Evolutionary conservation across 2,888 invertebrate species (phyloP).

Genomic region (Tenthredo livida): DNA sequence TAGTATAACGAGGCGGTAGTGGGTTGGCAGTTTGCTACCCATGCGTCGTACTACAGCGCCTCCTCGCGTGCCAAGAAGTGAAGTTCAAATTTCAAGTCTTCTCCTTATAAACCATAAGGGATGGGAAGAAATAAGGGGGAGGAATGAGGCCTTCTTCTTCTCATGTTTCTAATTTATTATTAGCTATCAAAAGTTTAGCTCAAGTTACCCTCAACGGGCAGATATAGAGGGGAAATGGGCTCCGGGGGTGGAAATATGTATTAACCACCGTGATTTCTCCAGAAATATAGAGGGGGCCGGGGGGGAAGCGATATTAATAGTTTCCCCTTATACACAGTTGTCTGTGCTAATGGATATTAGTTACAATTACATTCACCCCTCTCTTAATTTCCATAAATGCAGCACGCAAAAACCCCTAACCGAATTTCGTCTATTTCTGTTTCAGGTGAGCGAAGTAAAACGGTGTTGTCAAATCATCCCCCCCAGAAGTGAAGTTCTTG

Average conservation of each 20-base stretch:
- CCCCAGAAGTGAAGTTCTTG: background rate
- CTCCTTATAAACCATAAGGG: conserved; percentile 16
- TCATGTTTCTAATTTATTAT: conserved; percentile 77
- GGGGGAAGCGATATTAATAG: conserved; percentile 46
- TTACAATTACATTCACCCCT: conserved; percentile 11
- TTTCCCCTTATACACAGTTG: conserved; percentile 24
- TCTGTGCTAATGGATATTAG: conserved; percentile 45
- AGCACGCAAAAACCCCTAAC: background rate
- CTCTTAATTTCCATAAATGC: background rate
- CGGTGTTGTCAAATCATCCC: background rate
- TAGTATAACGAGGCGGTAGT: conserved; percentile 75
- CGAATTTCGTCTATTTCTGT: conserved; percentile 12
- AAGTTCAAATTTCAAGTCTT: conserved; percentile 48
- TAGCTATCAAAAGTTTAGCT: conserved; percentile 70
- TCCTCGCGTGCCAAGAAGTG: conserved; percentile 35
- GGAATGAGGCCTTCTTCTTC: conserved; percentile 52
- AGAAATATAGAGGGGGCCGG: background rate
- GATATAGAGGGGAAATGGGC: background rate
- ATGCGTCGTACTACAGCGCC: background rate
- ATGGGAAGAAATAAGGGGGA: background rate
- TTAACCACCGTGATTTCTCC: conserved; percentile 51
- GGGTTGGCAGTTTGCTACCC: conserved; percentile 15
- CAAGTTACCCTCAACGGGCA: conserved; percentile 59
- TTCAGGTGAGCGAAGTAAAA: conserved; percentile 6
- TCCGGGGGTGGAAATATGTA: conserved; percentile 38